Conservation (phyloP, 2,113 vertebrate species). For the Indicator indicator region DNA sequence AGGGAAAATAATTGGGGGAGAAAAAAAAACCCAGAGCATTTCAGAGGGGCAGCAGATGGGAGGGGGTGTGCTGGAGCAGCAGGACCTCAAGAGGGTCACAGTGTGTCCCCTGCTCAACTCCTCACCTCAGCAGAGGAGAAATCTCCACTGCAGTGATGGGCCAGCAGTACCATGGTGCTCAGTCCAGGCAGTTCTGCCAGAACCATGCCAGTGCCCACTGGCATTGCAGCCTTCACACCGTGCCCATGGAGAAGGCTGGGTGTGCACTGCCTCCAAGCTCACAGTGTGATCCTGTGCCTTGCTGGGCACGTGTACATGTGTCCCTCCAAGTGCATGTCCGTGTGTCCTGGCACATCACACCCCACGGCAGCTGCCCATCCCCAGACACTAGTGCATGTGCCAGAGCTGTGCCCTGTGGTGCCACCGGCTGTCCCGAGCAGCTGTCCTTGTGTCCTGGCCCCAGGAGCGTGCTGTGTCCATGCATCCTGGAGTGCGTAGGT, state of each 20-base stretch:
- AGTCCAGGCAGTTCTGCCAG: not conserved
- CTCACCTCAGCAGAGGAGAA: not conserved
- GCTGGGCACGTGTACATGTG: not conserved
- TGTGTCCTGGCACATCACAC: not conserved
- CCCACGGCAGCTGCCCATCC: not conserved
- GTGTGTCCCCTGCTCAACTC: accelerated
- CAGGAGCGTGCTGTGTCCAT: not conserved
- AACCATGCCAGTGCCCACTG: not conserved
- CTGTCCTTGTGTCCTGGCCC: not conserved
- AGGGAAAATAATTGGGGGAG: not conserved
- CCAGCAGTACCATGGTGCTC: not conserved
- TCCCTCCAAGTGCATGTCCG: not conserved
- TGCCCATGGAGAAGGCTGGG: accelerated
- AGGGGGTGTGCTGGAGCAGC: not conserved
- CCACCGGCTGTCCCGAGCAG: not conserved
- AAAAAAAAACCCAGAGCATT: not conserved
- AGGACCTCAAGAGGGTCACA: not conserved
- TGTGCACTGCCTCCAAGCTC: accelerated
- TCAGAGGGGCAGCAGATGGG: not conserved
- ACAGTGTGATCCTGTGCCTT: not conserved
- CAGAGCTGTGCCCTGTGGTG: not conserved
- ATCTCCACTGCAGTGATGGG: not conserved
- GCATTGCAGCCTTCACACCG: accelerated
- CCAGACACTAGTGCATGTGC: not conserved
- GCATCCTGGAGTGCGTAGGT: accelerated